Conservation (phyloP, 2,113 vertebrate genomes). For the Donacobius atricapilla region DNA sequence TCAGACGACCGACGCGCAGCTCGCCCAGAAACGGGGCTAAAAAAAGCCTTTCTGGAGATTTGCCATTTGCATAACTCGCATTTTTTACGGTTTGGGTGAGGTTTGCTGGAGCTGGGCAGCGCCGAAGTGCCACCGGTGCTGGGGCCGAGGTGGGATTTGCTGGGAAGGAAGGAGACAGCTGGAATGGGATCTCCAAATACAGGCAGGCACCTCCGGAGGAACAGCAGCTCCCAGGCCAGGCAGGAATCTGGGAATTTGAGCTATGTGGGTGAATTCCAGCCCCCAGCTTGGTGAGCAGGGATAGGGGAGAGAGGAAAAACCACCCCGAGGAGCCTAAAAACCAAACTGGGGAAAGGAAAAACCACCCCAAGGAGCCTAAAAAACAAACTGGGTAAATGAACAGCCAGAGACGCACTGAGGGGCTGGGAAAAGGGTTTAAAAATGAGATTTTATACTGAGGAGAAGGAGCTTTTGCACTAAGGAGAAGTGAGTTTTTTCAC, state of each 20-base stretch:
- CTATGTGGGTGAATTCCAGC: background rate
- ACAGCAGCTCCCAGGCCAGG: background rate
- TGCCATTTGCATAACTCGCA: background rate
- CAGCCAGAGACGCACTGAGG: background rate
- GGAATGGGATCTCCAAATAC: background rate
- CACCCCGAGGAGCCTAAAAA: background rate
- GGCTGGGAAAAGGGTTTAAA: background rate
- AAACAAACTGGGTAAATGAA: background rate
- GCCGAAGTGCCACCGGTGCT: background rate
- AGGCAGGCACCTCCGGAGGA: background rate
- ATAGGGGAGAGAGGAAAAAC: accelerated
- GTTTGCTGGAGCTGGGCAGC: background rate
- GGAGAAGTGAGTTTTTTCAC: background rate
- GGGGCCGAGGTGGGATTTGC: background rate
- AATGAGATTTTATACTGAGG: background rate
- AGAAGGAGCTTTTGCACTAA: too few relatives aligned
- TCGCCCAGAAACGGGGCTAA: background rate
- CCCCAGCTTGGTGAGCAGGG: background rate
- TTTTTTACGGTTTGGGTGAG: background rate
- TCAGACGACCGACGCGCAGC: background rate
- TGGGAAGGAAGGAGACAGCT: background rate
- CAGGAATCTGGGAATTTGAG: background rate
- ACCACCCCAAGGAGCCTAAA: accelerated
- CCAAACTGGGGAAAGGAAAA: background rate
- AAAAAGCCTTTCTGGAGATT: background rate